Evolutionary conservation across 2,113 vertebrate genomes (phyloP), one percentile per base, ranked within the genome.

Genomic region (Vicugna pacos): DNA sequence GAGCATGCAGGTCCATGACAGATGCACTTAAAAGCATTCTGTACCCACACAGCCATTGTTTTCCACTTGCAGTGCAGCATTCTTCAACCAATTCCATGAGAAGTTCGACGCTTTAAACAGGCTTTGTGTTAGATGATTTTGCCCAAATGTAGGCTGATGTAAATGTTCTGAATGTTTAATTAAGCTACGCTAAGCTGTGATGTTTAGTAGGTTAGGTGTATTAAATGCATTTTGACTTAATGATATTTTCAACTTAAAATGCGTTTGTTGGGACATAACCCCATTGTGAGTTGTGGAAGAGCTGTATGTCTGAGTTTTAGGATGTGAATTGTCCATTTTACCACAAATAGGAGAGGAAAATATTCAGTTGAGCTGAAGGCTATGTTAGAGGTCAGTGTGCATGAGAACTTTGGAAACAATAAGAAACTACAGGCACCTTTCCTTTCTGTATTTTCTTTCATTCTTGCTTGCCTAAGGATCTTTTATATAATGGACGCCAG

Each of bases 381-480:
- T 65, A 62, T 95, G 65, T 77, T 98, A 91, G 89, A 98, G 94
- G 94, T 54, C 60, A 94, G 28, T 16, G 89, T 85, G 80, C 38
- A 32, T 26, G 89, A 97, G 65, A 42, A 87, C 12, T 28, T 88
- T 92, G 85, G 56, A 97, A 87, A 50, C 26, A 89, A 67, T 22
- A 95, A 95, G 50, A 94, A 54, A 46, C 30, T 46, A 48, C 5
- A 89, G 42, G 89, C 35, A 19, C 92, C 94, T 95, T 81, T 81
- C 38, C 6, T 85, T 60, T 89, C 75, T 73, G 75, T 46, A 48
- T 96, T 95, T 90, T 86, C 94, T 97, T 98, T 85, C 48, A 75
- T 60, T 95, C n/a, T 96, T 97, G 77, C 91, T 96, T 88, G 73
- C 91, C 89, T 98, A 97, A 94, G 96, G 94, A 81, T 94, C 95